A percentile compares a stretch with the other conserved stretches of the same genome.
These are phyloP conservation scores for Laothoe populi DNA, from an alignment of 2,888 invertebrate species.

Conservation along the genomic window DNA sequence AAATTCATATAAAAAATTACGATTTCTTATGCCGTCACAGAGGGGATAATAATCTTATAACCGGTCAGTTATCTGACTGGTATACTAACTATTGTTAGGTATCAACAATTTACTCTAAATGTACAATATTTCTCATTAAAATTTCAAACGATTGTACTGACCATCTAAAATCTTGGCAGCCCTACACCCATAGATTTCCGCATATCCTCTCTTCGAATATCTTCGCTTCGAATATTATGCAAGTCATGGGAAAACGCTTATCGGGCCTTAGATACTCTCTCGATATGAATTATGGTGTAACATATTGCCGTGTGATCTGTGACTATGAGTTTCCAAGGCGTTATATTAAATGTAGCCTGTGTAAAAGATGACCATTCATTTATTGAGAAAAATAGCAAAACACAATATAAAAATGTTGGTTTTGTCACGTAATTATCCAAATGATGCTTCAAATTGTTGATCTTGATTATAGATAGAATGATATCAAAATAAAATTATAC, in stretches of 20 bases:
- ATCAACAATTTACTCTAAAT: too few relatives aligned
- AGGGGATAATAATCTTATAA: too few relatives aligned
- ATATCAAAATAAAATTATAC: too few relatives aligned
- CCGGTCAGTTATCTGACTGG: too few relatives aligned
- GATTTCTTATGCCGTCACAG: too few relatives aligned
- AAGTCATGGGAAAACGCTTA: slow-evolving; percentile 84
- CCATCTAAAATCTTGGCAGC: not conserved
- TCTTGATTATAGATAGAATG: too few relatives aligned
- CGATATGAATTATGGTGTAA: slow-evolving; percentile 74
- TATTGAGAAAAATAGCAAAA: not conserved
- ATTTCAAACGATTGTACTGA: not conserved
- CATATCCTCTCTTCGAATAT: slow-evolving; percentile 50
- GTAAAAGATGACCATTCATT: not conserved
- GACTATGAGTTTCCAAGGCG: slow-evolving; percentile 48
- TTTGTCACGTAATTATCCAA: too few relatives aligned
- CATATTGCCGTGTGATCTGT: slow-evolving; percentile 65
- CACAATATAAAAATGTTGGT: too few relatives aligned
- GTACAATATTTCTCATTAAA: not conserved
- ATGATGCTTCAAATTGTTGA: too few relatives aligned
- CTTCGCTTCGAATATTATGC: slow-evolving; percentile 65
- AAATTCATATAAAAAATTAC: too few relatives aligned
- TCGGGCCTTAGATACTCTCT: slow-evolving; percentile 69
- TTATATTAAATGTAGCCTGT: slow-evolving; percentile 2
- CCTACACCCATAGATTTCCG: slow-evolving; percentile 19
- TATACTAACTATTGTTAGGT: too few relatives aligned